Base-by-base conservation (phyloP, 2,113 vertebrate species). In the Tetraodon nigroviridis region DNA sequence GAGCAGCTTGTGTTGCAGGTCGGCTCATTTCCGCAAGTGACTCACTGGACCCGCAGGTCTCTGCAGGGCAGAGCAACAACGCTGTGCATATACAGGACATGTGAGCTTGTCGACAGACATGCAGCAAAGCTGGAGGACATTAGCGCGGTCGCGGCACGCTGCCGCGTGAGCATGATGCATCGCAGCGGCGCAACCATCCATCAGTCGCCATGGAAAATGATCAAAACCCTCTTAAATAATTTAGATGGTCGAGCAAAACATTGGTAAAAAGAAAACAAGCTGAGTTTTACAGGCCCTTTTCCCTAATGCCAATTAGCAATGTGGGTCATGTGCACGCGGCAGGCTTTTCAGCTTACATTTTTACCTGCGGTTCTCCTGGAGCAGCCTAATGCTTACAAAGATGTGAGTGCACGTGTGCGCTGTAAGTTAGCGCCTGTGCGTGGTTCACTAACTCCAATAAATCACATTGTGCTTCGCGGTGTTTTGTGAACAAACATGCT, bases 1-100 rank as follows among this genome's bases (percentile, higher is more conserved):
- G 32, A 37, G 32, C 32, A 37, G 32, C 32, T 37, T 37, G 8
- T 37, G 32, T 10, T 11, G 32, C 32, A 37, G 32, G 32, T 37
- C 32, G 8, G 7, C 32, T 86, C 81, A 79, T 64, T 62, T 69
- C 62, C 65, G 32, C 32, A 37, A 37, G 32, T 37, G 32, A 45
- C 51, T 16, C 45, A 48, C 61, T 57, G 67, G 67, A 46, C 52
- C 55, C n/a, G 21, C 32, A 11, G 59, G 29, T 6, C 32, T 7
- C 16, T 7, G 44, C 6, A 17, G 44, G 15, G 44, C 44, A 46
- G 15, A 7, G 44, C n/a, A 3, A 46, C 32, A 37, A 37, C 32
- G 32, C 32, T 12, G 32, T 10, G 32, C 32, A 37, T 12, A 37
- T 37, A 12, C 10, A 12, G 32, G 32, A 11, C 3, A 10, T 37